These are phyloP conservation scores for Lampropteryx suffumata DNA, from an alignment of 2,888 invertebrate species.

Conservation along the genomic window DNA sequence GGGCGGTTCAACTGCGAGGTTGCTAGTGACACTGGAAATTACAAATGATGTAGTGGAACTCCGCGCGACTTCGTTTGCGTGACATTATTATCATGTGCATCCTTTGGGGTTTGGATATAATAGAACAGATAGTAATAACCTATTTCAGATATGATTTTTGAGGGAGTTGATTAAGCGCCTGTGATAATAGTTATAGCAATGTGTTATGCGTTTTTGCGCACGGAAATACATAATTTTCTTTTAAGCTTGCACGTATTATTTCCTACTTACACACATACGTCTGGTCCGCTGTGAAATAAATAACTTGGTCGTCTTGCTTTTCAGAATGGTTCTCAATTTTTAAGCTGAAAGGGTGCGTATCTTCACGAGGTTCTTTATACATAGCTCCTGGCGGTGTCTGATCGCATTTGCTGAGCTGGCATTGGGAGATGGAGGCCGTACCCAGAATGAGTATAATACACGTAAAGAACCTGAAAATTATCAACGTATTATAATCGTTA, in stretches of 20 bases:
- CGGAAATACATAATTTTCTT: no score
- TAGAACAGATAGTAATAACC: no score
- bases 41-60: no score
- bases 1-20: conserved; percentile 46
- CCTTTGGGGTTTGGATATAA: no score
- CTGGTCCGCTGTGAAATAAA: conserved; percentile 58
- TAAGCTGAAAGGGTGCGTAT: conserved; percentile 54
- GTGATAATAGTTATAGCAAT: neutral
- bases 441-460: conserved; percentile 38
- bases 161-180: conserved; percentile 1
- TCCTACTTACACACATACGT: conserved; percentile 72
- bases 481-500: no score
- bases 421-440: conserved; percentile 22
- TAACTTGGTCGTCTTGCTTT: conserved; percentile 39
- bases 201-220: neutral
- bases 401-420: conserved; percentile 58
- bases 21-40: conserved; percentile 54
- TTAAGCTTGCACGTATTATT: no score
- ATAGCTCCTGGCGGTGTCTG: conserved; percentile 59
- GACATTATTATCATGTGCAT: no score
- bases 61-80: no score
- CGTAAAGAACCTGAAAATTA: conserved; percentile 44
- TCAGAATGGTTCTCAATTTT: conserved; percentile 50
- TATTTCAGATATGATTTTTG: no score
- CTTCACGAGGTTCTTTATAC: conserved; percentile 49